A percentile compares a stretch with the other conserved stretches of the same genome.
Evolutionary conservation across 2,797 vertebrate species (phyloP).

Genomic region (Chelon labrosus): DNA sequence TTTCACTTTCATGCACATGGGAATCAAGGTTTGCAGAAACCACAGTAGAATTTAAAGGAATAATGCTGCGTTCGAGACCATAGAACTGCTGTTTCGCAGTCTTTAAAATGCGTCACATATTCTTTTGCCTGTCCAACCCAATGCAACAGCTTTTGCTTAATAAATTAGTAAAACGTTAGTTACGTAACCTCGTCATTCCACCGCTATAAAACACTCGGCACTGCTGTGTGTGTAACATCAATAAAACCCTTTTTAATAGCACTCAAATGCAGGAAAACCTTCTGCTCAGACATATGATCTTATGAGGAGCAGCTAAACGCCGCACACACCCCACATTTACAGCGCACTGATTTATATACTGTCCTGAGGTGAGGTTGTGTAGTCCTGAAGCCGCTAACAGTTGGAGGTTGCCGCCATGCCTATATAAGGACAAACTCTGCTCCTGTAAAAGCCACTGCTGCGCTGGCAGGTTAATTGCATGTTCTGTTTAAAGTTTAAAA

Average conservation of each 20-base stretch:
- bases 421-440: slow-evolving; percentile 69
- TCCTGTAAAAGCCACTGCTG: slow-evolving; percentile 48
- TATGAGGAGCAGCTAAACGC: slow-evolving; percentile 41
- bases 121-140: background rate
- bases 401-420: slow-evolving; percentile 49
- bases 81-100: background rate
- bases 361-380: slow-evolving; percentile 43
- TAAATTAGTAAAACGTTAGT: slow-evolving; percentile 21
- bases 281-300: slow-evolving; percentile 22
- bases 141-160: background rate
- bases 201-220: slow-evolving; percentile 7
- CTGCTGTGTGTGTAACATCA: background rate
- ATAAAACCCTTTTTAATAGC: slow-evolving; percentile 30
- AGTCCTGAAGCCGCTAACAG: slow-evolving; percentile 27
- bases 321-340: slow-evolving; percentile 49
- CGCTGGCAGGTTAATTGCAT: slow-evolving; percentile 76
- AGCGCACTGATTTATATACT: slow-evolving; percentile 51
- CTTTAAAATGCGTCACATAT: no score
- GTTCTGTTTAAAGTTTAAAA: slow-evolving; percentile 61
- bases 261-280: slow-evolving; percentile 15
- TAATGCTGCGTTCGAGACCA: background rate
- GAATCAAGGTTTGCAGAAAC: background rate
- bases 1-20: no score
- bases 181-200: slow-evolving; percentile 13
- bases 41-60: background rate